Evolutionary conservation across 2,797 vertebrate species (phyloP).

Genomic region (Pagetopsis macropterus): DNA sequence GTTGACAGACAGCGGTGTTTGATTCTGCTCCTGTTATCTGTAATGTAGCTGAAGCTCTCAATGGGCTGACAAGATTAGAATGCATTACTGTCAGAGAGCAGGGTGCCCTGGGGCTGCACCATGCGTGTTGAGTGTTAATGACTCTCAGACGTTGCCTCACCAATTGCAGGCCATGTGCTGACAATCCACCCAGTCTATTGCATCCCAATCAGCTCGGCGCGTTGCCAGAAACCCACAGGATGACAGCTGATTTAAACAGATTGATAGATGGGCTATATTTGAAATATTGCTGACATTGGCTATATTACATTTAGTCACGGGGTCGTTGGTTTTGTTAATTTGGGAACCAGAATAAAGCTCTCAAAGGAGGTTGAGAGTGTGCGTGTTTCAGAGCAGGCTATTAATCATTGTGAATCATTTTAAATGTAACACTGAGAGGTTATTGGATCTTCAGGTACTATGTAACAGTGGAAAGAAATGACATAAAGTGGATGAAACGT

Average conservation of each 20-base stretch:
- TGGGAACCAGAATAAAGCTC: slow-evolving; percentile 26
- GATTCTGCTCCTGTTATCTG: slow-evolving; percentile 82
- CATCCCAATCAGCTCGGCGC: slow-evolving; percentile 69
- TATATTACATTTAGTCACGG: slow-evolving; percentile 23
- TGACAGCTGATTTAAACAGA: slow-evolving; percentile 51
- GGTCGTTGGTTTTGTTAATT: slow-evolving; percentile 22
- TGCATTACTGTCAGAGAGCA: slow-evolving; percentile 81
- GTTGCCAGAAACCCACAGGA: slow-evolving; percentile 42
- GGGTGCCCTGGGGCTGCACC: slow-evolving; percentile 75
- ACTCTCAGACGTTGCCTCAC: slow-evolving; percentile 74
- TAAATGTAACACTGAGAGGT: slow-evolving; percentile 8
- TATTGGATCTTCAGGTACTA: background rate
- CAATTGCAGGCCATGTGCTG: slow-evolving; percentile 67
- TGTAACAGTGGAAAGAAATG: background rate
- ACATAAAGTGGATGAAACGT: background rate
- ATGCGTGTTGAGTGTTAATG: slow-evolving; percentile 79
- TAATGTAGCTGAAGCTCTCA: slow-evolving; percentile 80
- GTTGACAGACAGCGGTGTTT: slow-evolving; percentile 78
- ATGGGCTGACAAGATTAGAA: slow-evolving; percentile 83
- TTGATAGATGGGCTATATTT: slow-evolving; percentile 39
- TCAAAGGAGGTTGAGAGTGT: background rate
- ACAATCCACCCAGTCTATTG: slow-evolving; percentile 69
- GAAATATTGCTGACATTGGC: slow-evolving; percentile 43
- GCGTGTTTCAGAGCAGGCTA: slow-evolving; percentile 3
- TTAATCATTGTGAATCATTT: slow-evolving; percentile 17